Conservation (phyloP, 2,888 invertebrate genomes). For the Palloptera scutellata region DNA sequence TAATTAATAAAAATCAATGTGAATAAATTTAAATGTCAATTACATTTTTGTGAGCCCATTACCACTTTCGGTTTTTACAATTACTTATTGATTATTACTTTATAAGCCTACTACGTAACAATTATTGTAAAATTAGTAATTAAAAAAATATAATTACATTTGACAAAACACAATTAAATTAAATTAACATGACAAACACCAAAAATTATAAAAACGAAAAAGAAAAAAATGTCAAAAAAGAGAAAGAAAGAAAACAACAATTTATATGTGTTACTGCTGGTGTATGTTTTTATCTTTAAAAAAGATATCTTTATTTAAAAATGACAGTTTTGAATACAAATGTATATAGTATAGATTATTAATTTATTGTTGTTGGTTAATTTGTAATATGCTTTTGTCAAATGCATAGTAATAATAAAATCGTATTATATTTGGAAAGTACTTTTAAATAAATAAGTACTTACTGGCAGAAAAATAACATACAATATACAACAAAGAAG, state of each 20-base stretch:
- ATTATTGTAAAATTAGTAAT: not conserved
- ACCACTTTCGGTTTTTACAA: constrained; percentile 34
- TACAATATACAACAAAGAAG: not conserved
- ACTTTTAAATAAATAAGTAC: too few species aligned
- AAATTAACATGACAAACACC: constrained; percentile 35
- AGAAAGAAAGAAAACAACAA: constrained; percentile 38
- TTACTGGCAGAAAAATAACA: too few species aligned
- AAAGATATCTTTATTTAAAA: constrained; percentile 35
- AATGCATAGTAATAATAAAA: too few species aligned
- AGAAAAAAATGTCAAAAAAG: constrained; percentile 15
- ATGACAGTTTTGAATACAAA: too few species aligned
- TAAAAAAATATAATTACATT: constrained; percentile 16
- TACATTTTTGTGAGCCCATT: constrained; percentile 43
- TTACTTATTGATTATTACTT: not conserved
- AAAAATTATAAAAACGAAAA: constrained; percentile 38
- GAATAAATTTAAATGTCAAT: constrained; percentile 7
- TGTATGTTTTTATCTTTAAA: constrained; percentile 24
- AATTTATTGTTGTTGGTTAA: too few species aligned
- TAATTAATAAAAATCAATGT: not conserved
- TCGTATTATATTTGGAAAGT: too few species aligned
- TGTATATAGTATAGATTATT: too few species aligned
- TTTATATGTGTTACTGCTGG: constrained; percentile 12
- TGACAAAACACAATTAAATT: constrained; percentile 30
- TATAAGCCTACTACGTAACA: not conserved
- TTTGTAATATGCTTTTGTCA: too few species aligned